phyloP scores from a whole-genome alignment of 2,888 invertebrate species.

The Caenorhabditis panamensis region DNA sequence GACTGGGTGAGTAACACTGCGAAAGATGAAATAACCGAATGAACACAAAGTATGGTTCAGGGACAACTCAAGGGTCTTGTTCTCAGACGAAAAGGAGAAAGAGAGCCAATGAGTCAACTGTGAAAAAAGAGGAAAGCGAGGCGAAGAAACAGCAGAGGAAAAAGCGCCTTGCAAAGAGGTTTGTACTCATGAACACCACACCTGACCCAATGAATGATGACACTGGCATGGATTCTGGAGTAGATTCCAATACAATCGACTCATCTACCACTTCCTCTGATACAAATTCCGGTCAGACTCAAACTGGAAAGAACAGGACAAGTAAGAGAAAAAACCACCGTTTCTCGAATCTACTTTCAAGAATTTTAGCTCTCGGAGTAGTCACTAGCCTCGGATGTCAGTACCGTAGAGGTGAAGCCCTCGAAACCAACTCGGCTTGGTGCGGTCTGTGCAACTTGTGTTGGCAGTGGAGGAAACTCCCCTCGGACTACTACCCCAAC shows the following conservation, averaged over 20 bases:
- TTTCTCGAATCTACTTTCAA: no score
- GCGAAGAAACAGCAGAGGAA: not conserved
- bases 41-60: conserved; percentile 1
- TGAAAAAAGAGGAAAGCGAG: not conserved
- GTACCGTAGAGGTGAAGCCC: conserved; percentile 65
- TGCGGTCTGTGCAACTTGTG: conserved; percentile 68
- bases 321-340: no score
- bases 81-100: conserved; percentile 18
- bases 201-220: conserved; percentile 32
- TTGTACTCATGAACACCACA: conserved; percentile 36
- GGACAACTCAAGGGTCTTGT: conserved; percentile 46
- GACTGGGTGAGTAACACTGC: conserved; percentile 18
- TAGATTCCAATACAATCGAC: conserved; percentile 25
- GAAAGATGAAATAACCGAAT: not conserved
- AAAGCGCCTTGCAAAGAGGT: conserved; percentile 33
- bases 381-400: conserved; percentile 66
- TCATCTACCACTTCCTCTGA: not conserved
- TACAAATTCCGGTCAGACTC: not conserved
- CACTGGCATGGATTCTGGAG: no score
- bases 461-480: conserved; percentile 71
- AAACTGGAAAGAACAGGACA: conserved; percentile 11
- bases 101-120: conserved; percentile 21
- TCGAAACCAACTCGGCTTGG: conserved; percentile 56
- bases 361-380: conserved; percentile 65
- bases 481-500: conserved; percentile 66